Conservation (phyloP, 1,140 invertebrate species). For the Lepidurus apus region DNA sequence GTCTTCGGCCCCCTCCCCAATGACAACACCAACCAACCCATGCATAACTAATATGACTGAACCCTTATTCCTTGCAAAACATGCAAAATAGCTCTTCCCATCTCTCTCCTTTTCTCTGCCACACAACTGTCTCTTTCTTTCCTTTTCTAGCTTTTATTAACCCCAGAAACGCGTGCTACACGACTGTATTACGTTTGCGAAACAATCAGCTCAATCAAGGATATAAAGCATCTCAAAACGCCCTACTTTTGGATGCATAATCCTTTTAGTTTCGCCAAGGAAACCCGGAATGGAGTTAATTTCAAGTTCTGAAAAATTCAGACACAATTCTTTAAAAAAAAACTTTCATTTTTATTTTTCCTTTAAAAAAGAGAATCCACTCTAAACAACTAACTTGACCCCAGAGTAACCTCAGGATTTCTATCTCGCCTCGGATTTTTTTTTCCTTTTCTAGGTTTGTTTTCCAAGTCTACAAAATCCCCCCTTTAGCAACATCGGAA, state of each 20-base stretch:
- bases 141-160: no score
- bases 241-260: background rate
- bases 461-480: background rate
- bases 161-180: background rate
- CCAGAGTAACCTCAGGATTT: background rate
- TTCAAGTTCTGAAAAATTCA: no score
- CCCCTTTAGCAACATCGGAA: background rate
- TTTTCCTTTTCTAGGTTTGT: background rate
- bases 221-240: no score
- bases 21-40: conserved; percentile 18
- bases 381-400: background rate
- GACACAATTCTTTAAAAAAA: no score
- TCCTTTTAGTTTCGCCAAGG: background rate
- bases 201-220: conserved; percentile 11
- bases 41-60: conserved; percentile 19
- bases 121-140: background rate
- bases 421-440: background rate
- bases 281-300: background rate
- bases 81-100: conserved; percentile 3
- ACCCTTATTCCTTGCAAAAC: background rate
- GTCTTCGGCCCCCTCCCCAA: background rate
- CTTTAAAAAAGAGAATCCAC: background rate
- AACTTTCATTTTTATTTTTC: no score
- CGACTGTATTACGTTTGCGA: background rate
- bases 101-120: background rate